Percentiles rank a stretch among this genome's conserved stretches.
These are phyloP conservation scores for Esox masquinongy DNA, from an alignment of 2,797 vertebrate species.

Conservation along the genomic window DNA sequence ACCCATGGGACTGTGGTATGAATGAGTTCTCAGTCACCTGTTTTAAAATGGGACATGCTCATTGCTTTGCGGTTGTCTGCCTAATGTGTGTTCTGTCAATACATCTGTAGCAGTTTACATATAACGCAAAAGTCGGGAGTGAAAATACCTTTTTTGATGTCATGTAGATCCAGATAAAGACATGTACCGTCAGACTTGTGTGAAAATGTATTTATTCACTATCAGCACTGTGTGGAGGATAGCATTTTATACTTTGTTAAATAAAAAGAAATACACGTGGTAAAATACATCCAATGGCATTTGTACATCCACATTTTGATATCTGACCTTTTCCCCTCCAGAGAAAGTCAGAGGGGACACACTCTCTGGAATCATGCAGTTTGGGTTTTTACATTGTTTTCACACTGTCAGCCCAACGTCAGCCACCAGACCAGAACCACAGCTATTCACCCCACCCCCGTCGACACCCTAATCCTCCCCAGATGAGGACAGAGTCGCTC, in stretches of 20 bases:
- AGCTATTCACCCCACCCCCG: not conserved
- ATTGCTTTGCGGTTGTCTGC: not conserved
- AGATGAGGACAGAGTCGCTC: not conserved
- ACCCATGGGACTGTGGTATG: not conserved
- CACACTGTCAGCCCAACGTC: not conserved
- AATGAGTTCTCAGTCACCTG: not conserved
- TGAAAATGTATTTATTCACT: slow-evolving; percentile 37
- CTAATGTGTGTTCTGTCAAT: not conserved
- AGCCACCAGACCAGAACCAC: not conserved
- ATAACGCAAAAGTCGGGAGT: not conserved
- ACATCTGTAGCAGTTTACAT: not conserved
- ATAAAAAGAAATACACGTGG: not conserved
- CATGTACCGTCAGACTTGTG: slow-evolving; percentile 6
- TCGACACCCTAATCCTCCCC: not conserved
- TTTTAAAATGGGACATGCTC: not conserved
- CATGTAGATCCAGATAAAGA: not conserved
- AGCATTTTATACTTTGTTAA: slow-evolving; percentile 42
- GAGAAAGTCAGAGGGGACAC: not conserved
- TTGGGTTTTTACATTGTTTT: not conserved
- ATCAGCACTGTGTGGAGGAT: slow-evolving; percentile 21
- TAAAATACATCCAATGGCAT: not conserved
- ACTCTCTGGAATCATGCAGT: not conserved
- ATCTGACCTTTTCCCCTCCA: not conserved
- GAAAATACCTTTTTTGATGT: not conserved
- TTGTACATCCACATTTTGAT: not conserved